phyloP scores from a whole-genome alignment of 2,888 invertebrate species.

The Euzetes globulus region DNA sequence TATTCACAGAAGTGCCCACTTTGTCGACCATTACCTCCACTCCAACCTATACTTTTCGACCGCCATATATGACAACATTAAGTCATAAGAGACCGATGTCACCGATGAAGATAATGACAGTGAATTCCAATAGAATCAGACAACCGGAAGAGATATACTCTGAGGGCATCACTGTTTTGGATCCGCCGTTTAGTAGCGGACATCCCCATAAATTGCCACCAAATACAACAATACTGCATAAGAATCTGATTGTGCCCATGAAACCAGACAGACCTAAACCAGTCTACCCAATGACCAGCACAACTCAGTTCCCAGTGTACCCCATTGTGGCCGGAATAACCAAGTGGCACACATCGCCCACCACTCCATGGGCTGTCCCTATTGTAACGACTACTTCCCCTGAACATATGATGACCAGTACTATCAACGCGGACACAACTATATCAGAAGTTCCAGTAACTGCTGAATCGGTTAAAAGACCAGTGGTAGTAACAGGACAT shows the following conservation, averaged over 20 bases:
- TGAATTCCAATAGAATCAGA: slow-evolving; percentile 21
- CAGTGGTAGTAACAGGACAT: not conserved
- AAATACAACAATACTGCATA: slow-evolving; percentile 40
- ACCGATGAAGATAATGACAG: slow-evolving; percentile 27
- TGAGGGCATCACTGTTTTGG: slow-evolving; percentile 37
- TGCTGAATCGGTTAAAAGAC: not conserved
- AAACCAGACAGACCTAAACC: slow-evolving; percentile 37
- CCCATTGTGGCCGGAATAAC: slow-evolving; percentile 34
- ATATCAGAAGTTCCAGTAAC: not conserved
- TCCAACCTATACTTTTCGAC: not conserved
- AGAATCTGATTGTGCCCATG: slow-evolving; percentile 40
- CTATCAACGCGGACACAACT: not conserved
- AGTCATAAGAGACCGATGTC: slow-evolving; percentile 2
- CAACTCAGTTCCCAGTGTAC: slow-evolving; percentile 36
- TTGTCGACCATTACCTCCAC: not conserved
- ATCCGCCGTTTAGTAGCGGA: slow-evolving; percentile 35
- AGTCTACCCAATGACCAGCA: slow-evolving; percentile 23
- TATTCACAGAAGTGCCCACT: not conserved
- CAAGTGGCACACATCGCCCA: slow-evolving; percentile 32
- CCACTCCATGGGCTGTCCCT: slow-evolving; percentile 19
- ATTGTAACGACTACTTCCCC: slow-evolving; percentile 27
- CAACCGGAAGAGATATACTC: slow-evolving; percentile 39
- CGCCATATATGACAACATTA: slow-evolving; percentile 3
- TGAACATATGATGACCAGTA: not conserved
- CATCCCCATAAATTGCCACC: slow-evolving; percentile 26